Evolutionary conservation across 92 coral and sea anemone species (phyloP), one percentile per base, ranked within the genome.

Genomic region (Palythoa heliodiscus): DNA sequence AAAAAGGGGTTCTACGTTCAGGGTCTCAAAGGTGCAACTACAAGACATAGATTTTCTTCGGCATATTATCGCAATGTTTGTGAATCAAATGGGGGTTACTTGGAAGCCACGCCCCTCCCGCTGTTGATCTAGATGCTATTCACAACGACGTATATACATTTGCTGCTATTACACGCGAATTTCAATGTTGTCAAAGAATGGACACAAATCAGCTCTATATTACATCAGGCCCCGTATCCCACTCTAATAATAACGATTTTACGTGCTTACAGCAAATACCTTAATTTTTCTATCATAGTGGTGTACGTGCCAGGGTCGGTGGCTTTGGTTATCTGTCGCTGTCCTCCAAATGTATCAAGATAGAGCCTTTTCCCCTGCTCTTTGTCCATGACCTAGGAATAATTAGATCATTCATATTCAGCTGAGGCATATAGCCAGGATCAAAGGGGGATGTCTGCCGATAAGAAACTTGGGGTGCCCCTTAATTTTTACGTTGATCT

Each of bases 291-390:
- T 64, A 64, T 64, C n/a, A n/a, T n/a, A 29, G 70, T 64, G 70
- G 29, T 64, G 25, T 64, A 64, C 70, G 29, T 19, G 25, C 29
- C 70, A 64, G 29, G 70, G 29, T 19, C 70, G 29, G 29, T 64
- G 23, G 70, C 17, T 64, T 64, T 17, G 29, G 29, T 64, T 64
- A 64, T 64, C 19, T 64, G 70, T 64, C 7, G 70, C 70, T 64
- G 70, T 64, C 6, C 17, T 63, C 70, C 70, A 22, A 63, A 63
- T 63, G 70, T 25, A 19, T 64, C 70, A 19, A 64, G 29, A 64
- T 64, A 64, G 70, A 64, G 70, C 70, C 29, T 64, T 19, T 64
- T 64, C 70, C 29, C 19, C 29, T 64, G 70, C 23, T 64, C 70
- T 29, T 64, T 64, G 24, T 64, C 70, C 64, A 57, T 57, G 64